These are phyloP conservation scores for Hypsibius dujardini DNA, from an alignment of 1,140 invertebrate species.

Conservation along the genomic window DNA sequence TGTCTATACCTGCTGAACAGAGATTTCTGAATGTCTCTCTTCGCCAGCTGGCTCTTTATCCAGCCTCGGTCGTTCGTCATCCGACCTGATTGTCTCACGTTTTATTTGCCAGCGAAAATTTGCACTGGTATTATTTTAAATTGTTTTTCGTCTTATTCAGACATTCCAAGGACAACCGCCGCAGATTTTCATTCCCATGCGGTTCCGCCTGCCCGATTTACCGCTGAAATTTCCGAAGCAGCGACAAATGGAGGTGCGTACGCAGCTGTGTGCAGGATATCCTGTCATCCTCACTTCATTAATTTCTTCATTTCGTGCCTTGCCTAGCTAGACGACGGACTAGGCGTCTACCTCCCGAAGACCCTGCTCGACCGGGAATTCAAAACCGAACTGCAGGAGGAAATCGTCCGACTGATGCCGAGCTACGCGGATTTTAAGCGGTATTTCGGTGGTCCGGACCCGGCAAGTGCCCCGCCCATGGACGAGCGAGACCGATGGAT, in stretches of 20 bases:
- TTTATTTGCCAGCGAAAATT: too few relatives aligned
- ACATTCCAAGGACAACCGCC: not conserved
- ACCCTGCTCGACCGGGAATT: slow-evolving; percentile 3
- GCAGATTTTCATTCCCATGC: slow-evolving; percentile 13
- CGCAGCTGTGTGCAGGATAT: not conserved
- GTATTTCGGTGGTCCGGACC: not conserved
- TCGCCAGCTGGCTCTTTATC: too few relatives aligned
- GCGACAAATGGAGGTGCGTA: not conserved
- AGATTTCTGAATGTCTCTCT: too few relatives aligned
- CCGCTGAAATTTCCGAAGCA: not conserved
- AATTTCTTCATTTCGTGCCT: slow-evolving; percentile 2
- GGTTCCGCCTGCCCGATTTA: slow-evolving; percentile 3
- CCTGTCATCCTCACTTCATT: not conserved
- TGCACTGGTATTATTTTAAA: too few relatives aligned
- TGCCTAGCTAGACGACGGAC: not conserved
- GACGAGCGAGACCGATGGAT: not conserved
- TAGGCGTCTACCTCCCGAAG: not conserved
- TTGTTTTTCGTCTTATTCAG: not conserved
- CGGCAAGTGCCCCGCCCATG: not conserved
- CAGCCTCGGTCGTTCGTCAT: too few relatives aligned
- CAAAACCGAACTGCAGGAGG: not conserved
- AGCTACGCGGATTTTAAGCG: slow-evolving; percentile 1
- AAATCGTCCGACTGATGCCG: not conserved
- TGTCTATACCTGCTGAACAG: too few relatives aligned
- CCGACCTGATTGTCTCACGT: too few relatives aligned